A percentile compares a stretch with the other conserved stretches of the same genome.
Conservation (phyloP, 1,140 invertebrate species). For the Rhizoglyphus robini region DNA sequence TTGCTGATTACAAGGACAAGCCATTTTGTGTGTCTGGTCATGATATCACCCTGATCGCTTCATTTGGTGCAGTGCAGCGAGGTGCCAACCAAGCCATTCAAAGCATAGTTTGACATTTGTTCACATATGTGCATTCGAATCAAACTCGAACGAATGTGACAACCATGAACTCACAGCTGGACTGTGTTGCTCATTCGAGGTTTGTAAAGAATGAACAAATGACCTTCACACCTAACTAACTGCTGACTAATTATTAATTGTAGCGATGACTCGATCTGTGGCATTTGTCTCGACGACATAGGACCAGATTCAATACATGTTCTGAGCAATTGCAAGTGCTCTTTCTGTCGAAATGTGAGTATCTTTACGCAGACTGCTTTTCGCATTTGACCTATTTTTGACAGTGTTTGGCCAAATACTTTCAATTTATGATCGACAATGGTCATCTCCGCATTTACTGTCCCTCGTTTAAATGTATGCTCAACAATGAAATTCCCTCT, state of each 20-base stretch:
- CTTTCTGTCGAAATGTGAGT: background rate
- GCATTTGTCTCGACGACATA: constrained; percentile 2
- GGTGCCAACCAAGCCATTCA: too few relatives aligned
- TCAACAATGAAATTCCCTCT: background rate
- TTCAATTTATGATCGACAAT: constrained; percentile 16
- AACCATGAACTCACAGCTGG: too few relatives aligned
- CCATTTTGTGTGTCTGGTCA: too few relatives aligned
- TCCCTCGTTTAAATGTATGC: constrained; percentile 8
- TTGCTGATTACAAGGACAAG: too few relatives aligned
- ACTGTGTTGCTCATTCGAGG: too few relatives aligned
- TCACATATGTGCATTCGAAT: too few relatives aligned
- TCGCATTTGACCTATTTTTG: background rate
- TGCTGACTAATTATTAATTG: background rate
- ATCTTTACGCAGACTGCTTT: background rate
- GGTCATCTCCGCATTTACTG: constrained; percentile 2
- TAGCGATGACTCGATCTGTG: background rate
- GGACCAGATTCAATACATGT: background rate
- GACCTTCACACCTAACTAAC: too few relatives aligned
- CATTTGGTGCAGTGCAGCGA: too few relatives aligned
- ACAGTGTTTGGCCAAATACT: constrained; percentile 1
- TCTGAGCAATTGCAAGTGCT: constrained; percentile 22
- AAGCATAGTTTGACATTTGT: too few relatives aligned
- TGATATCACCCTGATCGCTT: too few relatives aligned
- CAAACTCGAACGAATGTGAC: too few relatives aligned
- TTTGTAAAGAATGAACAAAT: too few relatives aligned